A percentile compares a stretch with the other conserved stretches of the same genome.
Conservation (phyloP, 2,113 vertebrate genomes). For the Maccullochella peelii region DNA sequence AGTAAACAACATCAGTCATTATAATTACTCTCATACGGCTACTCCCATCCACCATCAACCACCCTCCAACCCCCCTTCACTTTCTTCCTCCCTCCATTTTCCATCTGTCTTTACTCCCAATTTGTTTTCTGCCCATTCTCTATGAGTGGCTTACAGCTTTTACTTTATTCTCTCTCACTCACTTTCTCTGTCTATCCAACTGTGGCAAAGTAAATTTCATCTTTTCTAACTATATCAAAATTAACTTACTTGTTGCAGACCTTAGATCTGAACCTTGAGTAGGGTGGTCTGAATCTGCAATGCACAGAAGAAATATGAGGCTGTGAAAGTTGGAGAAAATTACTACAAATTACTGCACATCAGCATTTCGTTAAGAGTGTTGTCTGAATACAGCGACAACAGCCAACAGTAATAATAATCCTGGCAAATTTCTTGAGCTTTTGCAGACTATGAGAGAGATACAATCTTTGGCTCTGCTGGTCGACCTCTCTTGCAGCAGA, state of each 20-base stretch:
- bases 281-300: constrained; percentile 36
- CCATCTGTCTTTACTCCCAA: constrained; percentile 68
- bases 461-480: constrained; percentile 45
- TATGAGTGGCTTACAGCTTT: constrained; percentile 53
- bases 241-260: not conserved
- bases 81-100: constrained; percentile 60
- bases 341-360: constrained; percentile 26
- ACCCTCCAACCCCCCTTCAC: constrained; percentile 38
- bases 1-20: constrained; percentile 86
- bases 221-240: constrained; percentile 1
- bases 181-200: not conserved
- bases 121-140: constrained; percentile 7
- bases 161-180: constrained; percentile 10
- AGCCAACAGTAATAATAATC: constrained; percentile 59
- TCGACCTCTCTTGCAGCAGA: constrained; percentile 39
- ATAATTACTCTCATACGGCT: constrained; percentile 82
- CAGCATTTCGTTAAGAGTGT: constrained; percentile 29
- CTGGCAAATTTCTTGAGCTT: constrained; percentile 28
- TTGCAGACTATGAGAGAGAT: constrained; percentile 41
- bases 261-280: constrained; percentile 2
- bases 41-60: constrained; percentile 71
- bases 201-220: not conserved
- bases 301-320: constrained; percentile 22
- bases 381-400: constrained; percentile 44
- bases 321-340: constrained; percentile 39